Conservation (phyloP, 2,113 vertebrate species). For the Gymnarchus niloticus region DNA sequence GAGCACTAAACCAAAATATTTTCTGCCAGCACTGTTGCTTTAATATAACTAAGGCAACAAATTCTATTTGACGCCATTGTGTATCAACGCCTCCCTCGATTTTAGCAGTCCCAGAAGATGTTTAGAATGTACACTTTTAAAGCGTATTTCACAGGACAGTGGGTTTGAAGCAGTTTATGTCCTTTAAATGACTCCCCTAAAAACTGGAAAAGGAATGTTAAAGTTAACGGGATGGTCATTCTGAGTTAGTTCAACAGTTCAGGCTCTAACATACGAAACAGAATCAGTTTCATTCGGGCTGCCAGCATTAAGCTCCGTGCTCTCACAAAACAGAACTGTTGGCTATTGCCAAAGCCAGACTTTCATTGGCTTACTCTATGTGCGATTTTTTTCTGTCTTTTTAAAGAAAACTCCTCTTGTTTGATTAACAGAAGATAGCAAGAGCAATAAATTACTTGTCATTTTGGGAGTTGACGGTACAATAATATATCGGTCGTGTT, state of each 20-base stretch:
- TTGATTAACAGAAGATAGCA: constrained; percentile 26
- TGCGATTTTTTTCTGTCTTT: constrained; percentile 6
- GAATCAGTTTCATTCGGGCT: not conserved
- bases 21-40: not conserved
- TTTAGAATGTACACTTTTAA: not conserved
- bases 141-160: not conserved
- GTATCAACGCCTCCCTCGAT: not conserved
- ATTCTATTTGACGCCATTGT: not conserved
- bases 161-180: not conserved
- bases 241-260: constrained; percentile 21
- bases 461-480: constrained; percentile 22
- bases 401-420: constrained; percentile 21
- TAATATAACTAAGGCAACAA: not conserved
- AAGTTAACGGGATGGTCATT: constrained; percentile 28
- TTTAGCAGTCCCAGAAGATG: not conserved
- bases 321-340: constrained; percentile 12
- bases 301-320: constrained; percentile 12
- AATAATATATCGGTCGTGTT: constrained; percentile 24
- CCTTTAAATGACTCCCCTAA: not conserved
- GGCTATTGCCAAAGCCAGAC: not conserved
- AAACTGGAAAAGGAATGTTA: constrained; percentile 29
- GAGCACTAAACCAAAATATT: not conserved
- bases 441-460: constrained; percentile 17
- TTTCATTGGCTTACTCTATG: constrained; percentile 5
- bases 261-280: constrained; percentile 14